Percentiles rank a stretch among this genome's conserved stretches.
Evolutionary conservation across 2,888 invertebrate species (phyloP).

Genomic region (Cartodere bifasciata): DNA sequence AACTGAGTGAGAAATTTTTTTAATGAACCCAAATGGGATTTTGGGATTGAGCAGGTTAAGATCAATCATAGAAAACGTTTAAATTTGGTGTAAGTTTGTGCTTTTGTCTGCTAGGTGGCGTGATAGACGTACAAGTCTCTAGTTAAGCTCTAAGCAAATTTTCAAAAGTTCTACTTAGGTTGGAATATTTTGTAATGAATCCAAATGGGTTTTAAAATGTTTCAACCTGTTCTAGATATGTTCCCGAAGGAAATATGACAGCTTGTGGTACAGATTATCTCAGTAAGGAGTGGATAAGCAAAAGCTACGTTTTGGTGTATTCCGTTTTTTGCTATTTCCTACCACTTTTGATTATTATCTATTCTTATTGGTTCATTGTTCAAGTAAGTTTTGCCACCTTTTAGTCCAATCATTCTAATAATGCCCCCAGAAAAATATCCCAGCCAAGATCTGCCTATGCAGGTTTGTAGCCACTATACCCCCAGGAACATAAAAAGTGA

Average conservation of each 20-base stretch:
- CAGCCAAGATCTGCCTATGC: too few relatives aligned
- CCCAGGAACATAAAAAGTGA: constrained; percentile 19
- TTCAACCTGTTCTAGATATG: constrained; percentile 57
- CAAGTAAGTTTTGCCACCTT: constrained; percentile 40
- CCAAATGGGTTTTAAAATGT: background rate
- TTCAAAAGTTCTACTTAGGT: too few relatives aligned
- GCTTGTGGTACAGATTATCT: constrained; percentile 86
- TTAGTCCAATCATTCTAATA: background rate
- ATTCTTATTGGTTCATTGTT: constrained; percentile 81
- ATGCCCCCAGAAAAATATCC: too few relatives aligned
- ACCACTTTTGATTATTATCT: constrained; percentile 68
- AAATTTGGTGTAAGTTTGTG: too few relatives aligned
- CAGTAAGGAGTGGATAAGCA: constrained; percentile 58
- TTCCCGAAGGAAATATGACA: constrained; percentile 89
- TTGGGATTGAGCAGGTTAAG: too few relatives aligned
- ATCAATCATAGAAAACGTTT: too few relatives aligned
- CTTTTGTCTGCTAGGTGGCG: too few relatives aligned
- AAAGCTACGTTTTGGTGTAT: constrained; percentile 69
- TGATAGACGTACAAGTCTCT: too few relatives aligned
- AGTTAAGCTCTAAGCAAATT: too few relatives aligned
- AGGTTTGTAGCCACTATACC: constrained; percentile 5
- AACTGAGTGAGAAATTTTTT: too few relatives aligned
- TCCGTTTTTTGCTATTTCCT: constrained; percentile 65
- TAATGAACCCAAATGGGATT: too few relatives aligned
- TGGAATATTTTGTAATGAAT: too few relatives aligned